phyloP scores from a whole-genome alignment of 2,113 vertebrate genomes.

The Neofelis nebulosa region DNA sequence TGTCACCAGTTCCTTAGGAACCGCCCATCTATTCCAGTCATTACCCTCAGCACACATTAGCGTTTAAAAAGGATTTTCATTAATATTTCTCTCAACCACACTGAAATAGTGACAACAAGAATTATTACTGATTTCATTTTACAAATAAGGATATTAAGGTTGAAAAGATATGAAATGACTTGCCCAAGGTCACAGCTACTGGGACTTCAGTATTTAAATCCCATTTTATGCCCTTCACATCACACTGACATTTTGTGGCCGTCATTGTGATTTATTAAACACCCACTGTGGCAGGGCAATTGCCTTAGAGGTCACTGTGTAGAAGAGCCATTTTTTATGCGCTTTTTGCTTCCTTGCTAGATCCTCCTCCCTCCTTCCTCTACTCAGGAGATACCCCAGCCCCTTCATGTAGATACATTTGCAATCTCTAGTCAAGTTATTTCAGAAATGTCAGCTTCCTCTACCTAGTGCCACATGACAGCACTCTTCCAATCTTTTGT shows the following conservation, averaged over 20 bases:
- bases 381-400: neutral
- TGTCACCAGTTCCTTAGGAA: neutral
- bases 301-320: neutral
- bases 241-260: neutral
- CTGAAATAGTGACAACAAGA: neutral
- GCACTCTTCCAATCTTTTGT: neutral
- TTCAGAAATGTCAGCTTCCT: neutral
- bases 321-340: neutral
- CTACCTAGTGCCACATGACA: neutral
- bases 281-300: neutral
- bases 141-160: neutral
- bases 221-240: neutral
- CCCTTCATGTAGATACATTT: neutral
- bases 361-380: neutral
- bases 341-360: neutral
- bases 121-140: neutral
- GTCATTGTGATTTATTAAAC: neutral
- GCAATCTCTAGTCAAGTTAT: neutral
- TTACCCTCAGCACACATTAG: neutral
- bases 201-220: neutral
- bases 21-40: neutral
- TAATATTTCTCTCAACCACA: neutral
- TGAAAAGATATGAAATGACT: conserved; percentile 44
- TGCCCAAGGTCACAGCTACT: conserved; percentile 22
- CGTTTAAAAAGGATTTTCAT: conserved; percentile 11